A percentile compares a stretch with the other conserved stretches of the same genome.
These are phyloP conservation scores for Odontothrips loti DNA, from an alignment of 2,888 invertebrate genomes.

Conservation along the genomic window DNA sequence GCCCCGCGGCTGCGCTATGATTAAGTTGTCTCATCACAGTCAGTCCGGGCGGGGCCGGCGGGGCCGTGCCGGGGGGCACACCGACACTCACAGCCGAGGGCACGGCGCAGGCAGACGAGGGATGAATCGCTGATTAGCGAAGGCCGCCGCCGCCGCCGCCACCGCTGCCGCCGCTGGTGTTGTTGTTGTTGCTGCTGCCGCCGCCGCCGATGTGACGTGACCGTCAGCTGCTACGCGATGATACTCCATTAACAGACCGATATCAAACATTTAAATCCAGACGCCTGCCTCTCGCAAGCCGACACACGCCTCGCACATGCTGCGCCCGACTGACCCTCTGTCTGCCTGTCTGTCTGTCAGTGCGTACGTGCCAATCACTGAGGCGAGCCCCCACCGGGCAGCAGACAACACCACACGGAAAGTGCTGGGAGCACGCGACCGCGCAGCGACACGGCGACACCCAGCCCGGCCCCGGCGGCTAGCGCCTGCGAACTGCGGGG, in stretches of 20 bases:
- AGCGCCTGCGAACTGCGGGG: no score
- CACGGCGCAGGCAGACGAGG: not conserved
- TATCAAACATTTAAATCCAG: not conserved
- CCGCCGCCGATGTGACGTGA: not conserved
- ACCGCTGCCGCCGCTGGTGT: not conserved
- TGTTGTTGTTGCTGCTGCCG: not conserved
- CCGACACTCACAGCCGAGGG: not conserved
- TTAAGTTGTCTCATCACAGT: conserved; percentile 23
- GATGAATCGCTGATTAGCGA: conserved; percentile 8
- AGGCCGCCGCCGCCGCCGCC: not conserved
- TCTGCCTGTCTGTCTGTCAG: no score
- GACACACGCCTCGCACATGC: not conserved
- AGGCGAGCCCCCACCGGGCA: no score
- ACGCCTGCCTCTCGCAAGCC: not conserved
- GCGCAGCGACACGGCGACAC: no score
- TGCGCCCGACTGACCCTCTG: not conserved
- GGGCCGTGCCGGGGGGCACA: not conserved
- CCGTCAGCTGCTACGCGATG: not conserved
- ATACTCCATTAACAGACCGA: not conserved
- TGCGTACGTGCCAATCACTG: no score
- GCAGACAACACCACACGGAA: no score
- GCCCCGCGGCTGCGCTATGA: not conserved
- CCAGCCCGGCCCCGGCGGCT: no score
- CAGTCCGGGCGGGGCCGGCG: not conserved
- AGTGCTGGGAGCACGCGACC: no score